Percentiles rank a stretch among this genome's conserved stretches.
Evolutionary conservation across 2,888 invertebrate species (phyloP).

Genomic region (Marasmarcha lunaedactyla): DNA sequence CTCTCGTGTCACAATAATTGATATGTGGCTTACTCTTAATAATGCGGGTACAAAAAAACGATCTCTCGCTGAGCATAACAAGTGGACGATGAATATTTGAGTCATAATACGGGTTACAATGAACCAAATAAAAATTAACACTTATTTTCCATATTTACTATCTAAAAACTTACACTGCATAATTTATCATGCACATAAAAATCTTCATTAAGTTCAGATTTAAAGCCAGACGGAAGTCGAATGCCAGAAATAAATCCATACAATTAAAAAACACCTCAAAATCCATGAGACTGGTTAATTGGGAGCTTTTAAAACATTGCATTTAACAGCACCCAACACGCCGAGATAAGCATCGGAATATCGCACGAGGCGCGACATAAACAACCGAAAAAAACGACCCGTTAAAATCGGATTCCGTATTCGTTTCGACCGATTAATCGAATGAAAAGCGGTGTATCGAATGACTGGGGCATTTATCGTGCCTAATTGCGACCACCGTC

Average conservation of each 20-base stretch:
- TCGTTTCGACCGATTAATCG: constrained; percentile 52
- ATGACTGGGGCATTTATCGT: constrained; percentile 56
- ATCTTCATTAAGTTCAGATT: constrained; percentile 2
- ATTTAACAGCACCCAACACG: constrained; percentile 16
- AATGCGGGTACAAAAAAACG: constrained; percentile 49
- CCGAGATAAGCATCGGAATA: constrained; percentile 31
- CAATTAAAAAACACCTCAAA: neutral
- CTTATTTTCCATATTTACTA: too few relatives aligned
- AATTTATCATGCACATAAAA: constrained; percentile 11
- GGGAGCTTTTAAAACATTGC: constrained; percentile 1
- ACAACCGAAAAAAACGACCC: constrained; percentile 46
- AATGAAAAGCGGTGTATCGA: constrained; percentile 45
- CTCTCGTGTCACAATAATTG: constrained; percentile 32
- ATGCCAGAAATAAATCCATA: neutral
- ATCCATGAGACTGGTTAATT: constrained; percentile 1
- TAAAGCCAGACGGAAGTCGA: neutral
- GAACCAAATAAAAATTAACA: neutral
- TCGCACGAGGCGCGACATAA: constrained; percentile 43
- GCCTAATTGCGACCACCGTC: constrained; percentile 59
- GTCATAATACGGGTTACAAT: constrained; percentile 40
- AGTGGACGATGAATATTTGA: constrained; percentile 16
- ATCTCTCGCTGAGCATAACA: neutral
- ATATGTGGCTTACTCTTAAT: constrained; percentile 49
- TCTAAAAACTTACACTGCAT: too few relatives aligned
- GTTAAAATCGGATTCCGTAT: constrained; percentile 50